Evolutionary conservation across 2,888 invertebrate species (phyloP), one percentile per base, ranked within the genome.

Genomic region (Drosophila eohydei): DNA sequence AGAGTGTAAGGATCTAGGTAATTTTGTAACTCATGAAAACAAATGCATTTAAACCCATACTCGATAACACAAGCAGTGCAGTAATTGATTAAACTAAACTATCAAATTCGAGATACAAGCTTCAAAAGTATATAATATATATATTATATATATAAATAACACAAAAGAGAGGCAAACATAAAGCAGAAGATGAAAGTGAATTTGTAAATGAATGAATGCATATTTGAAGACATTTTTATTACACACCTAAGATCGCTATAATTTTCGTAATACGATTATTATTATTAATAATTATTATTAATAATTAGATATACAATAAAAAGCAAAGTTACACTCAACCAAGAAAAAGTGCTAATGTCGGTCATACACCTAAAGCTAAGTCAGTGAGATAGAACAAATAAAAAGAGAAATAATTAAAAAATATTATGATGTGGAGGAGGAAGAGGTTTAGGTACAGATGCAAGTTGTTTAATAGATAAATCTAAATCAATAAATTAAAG

Each of bases 21-120:
- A 75, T 86, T 86, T 87, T 85, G 75, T 87, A 87, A 81, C 85
- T 89, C 81, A 87, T 90, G 88, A 89, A 80, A 88, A 91, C 84
- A 90, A 88, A 87, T 91, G 91, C 91, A 91, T 91, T 91, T 91
- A 91, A 87, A 84, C 71, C 57, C 76, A 75, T 50, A 81, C 80
- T 74, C 63, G 72, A 73, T 43, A 80, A 81, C 73, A 83, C 66
- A 83, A 71, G 77, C 76, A 71, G 78, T 58, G 69, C 72, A 69
- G 73, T 69, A 60, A 80, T 70, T 56, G 62, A 64, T 71, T 60
- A 65, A 74, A 71, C 65, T 41, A 52, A 64, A 74, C 79, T 80
- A 71, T 61, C 55, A 68, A 69, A 65, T 79, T 71, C 67, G 68
- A 73, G 64, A 64, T 62, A 52, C 36, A 62, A 43, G 63, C 63